A percentile compares a stretch with the other conserved stretches of the same genome.
Conservation (phyloP, 2,888 invertebrate genomes). For the Melieria picta region DNA sequence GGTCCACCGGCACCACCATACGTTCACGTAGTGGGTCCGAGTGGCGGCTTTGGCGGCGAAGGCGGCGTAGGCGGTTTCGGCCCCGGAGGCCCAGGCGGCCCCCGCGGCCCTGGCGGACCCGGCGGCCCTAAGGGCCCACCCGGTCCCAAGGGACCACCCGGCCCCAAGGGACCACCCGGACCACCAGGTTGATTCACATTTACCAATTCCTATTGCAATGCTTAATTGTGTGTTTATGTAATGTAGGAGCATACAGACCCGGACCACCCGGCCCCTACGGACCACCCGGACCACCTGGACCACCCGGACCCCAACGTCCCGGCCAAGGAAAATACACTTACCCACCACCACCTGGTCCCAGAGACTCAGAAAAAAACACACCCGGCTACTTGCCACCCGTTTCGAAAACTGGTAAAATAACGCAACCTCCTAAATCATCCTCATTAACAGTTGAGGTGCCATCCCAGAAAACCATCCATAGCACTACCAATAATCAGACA, state of each 20-base stretch:
- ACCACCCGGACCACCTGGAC: slow-evolving; percentile 47
- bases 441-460: slow-evolving; percentile 45
- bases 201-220: no score
- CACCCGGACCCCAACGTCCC: slow-evolving; percentile 61
- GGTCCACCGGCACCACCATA: slow-evolving; percentile 64
- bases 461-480: slow-evolving; percentile 39
- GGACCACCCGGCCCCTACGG: slow-evolving; percentile 59
- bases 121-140: slow-evolving; percentile 47
- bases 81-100: slow-evolving; percentile 56
- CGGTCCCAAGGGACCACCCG: slow-evolving; percentile 47
- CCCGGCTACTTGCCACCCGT: slow-evolving; percentile 63
- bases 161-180: slow-evolving; percentile 45
- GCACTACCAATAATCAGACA: slow-evolving; percentile 41
- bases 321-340: slow-evolving; percentile 45
- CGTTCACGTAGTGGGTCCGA: slow-evolving; percentile 59
- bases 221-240: no score
- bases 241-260: slow-evolving; percentile 52
- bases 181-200: slow-evolving; percentile 38
- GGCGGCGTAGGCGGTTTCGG: slow-evolving; percentile 63
- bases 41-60: slow-evolving; percentile 49
- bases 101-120: slow-evolving; percentile 53
- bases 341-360: slow-evolving; percentile 47
- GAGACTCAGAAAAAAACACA: slow-evolving; percentile 56
- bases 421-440: slow-evolving; percentile 59
- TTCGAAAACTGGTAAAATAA: slow-evolving; percentile 67